These are phyloP conservation scores for Melipona bicolor DNA, from an alignment of 2,888 invertebrate genomes.

Conservation along the genomic window DNA sequence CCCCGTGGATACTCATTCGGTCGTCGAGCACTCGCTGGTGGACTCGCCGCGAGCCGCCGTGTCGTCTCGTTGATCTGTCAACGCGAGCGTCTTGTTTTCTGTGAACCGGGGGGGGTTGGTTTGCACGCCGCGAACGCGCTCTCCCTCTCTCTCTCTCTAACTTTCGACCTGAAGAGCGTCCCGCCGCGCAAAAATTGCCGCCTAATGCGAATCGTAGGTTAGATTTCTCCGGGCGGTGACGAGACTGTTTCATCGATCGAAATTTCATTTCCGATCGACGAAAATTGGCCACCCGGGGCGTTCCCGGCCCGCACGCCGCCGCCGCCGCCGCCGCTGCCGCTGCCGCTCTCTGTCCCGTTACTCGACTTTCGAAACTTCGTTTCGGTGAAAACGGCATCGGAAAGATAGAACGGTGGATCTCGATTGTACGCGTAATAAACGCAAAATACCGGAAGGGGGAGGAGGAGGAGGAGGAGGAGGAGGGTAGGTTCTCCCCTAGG, in stretches of 20 bases:
- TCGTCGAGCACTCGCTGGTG: conserved; percentile 7
- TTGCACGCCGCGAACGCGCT: too few relatives aligned
- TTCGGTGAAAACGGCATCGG: conserved; percentile 51
- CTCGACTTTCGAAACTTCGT: conserved; percentile 43
- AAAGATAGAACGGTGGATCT: conserved; percentile 66
- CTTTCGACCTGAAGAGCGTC: conserved; percentile 11
- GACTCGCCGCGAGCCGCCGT: background rate
- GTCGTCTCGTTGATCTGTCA: background rate
- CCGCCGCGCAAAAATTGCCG: conserved; percentile 64
- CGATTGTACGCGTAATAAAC: conserved; percentile 45
- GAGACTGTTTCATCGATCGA: conserved; percentile 78
- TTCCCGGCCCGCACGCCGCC: conserved; percentile 38
- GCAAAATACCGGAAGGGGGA: conserved; percentile 15
- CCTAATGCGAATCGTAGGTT: conserved; percentile 78
- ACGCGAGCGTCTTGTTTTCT: too few relatives aligned
- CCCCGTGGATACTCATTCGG: conserved; percentile 57
- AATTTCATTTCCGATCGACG: conserved; percentile 80
- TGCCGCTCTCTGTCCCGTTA: conserved; percentile 29
- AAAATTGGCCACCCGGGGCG: conserved; percentile 73
- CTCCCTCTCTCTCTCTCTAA: too few relatives aligned
- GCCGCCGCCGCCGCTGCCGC: too few relatives aligned
- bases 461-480: too few relatives aligned
- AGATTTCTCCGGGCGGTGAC: conserved; percentile 79
- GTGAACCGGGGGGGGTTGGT: too few relatives aligned
- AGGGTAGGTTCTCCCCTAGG: too few relatives aligned